Conservation (phyloP, 1,140 invertebrate genomes). For the Hyles euphorbiae region DNA sequence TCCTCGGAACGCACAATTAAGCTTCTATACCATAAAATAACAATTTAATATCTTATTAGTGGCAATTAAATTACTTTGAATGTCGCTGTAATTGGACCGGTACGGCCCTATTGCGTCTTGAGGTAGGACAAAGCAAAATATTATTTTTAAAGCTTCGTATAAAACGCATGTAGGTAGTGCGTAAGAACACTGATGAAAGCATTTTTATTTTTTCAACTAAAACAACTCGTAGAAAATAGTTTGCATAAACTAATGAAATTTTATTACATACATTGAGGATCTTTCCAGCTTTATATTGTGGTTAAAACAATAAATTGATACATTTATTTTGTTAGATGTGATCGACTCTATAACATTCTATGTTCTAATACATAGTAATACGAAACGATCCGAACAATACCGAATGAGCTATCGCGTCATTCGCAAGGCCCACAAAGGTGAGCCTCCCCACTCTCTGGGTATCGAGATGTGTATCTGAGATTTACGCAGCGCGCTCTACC, state of each 20-base stretch:
- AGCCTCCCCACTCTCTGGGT: slow-evolving; percentile 35
- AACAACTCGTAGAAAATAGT: too few species aligned
- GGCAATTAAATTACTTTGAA: slow-evolving; percentile 52
- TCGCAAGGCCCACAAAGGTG: slow-evolving; percentile 42
- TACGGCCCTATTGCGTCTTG: slow-evolving; percentile 14
- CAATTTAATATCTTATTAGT: slow-evolving; percentile 56
- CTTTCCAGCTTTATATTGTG: too few species aligned
- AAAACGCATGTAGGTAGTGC: too few species aligned
- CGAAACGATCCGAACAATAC: slow-evolving; percentile 13
- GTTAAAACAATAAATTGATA: too few species aligned
- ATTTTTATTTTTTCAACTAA: too few species aligned
- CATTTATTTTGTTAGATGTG: too few species aligned
- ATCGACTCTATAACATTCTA: too few species aligned
- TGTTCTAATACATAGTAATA: too few species aligned
- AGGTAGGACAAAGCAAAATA: slow-evolving; percentile 8
- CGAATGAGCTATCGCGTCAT: slow-evolving; percentile 24
- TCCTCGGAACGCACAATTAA: slow-evolving; percentile 43
- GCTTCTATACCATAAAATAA: slow-evolving; percentile 55
- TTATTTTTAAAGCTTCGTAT: not conserved
- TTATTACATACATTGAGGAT: too few species aligned
- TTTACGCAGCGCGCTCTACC: slow-evolving; percentile 41
- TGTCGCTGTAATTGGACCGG: slow-evolving; percentile 46
- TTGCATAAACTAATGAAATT: too few species aligned
- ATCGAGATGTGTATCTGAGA: slow-evolving; percentile 62
- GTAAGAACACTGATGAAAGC: too few species aligned